Percentiles rank a stretch among this genome's conserved stretches.
Evolutionary conservation across 2,797 vertebrate species (phyloP).

Genomic region (Sitta carolinensis): DNA sequence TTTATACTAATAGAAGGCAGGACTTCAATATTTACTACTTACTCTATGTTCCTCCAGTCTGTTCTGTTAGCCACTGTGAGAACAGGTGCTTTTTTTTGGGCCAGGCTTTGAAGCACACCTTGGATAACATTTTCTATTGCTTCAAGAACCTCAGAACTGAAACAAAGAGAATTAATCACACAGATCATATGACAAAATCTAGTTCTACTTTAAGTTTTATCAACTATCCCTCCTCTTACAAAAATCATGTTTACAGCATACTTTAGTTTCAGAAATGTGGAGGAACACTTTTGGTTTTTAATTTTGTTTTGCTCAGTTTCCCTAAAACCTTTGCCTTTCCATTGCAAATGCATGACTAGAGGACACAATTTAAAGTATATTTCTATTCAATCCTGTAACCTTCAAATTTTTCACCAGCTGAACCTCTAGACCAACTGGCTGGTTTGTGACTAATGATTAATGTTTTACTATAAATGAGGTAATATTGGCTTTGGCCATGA

Average conservation of each 20-base stretch:
- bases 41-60: slow-evolving; percentile 90
- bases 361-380: slow-evolving; percentile 15
- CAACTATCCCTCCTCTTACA: not conserved
- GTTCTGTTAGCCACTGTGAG: slow-evolving; percentile 83
- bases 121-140: slow-evolving; percentile 88
- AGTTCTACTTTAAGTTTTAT: not conserved
- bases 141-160: slow-evolving; percentile 83
- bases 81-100: slow-evolving; percentile 84
- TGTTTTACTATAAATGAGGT: slow-evolving; percentile 70
- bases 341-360: slow-evolving; percentile 5
- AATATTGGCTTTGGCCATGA: slow-evolving; percentile 68
- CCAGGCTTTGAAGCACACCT: slow-evolving; percentile 80
- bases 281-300: not conserved
- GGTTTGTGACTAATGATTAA: slow-evolving; percentile 53
- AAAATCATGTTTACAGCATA: not conserved
- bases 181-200: not conserved
- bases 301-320: slow-evolving; percentile 13
- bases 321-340: not conserved
- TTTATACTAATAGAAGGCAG: not conserved
- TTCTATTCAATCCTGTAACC: slow-evolving; percentile 17
- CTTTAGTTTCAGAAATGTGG: not conserved
- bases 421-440: slow-evolving; percentile 50
- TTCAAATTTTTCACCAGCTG: slow-evolving; percentile 35
- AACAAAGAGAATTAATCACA: slow-evolving; percentile 47
- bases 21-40: slow-evolving; percentile 47